Conservation (phyloP, 2,888 invertebrate genomes). For the Tineola bisselliella region DNA sequence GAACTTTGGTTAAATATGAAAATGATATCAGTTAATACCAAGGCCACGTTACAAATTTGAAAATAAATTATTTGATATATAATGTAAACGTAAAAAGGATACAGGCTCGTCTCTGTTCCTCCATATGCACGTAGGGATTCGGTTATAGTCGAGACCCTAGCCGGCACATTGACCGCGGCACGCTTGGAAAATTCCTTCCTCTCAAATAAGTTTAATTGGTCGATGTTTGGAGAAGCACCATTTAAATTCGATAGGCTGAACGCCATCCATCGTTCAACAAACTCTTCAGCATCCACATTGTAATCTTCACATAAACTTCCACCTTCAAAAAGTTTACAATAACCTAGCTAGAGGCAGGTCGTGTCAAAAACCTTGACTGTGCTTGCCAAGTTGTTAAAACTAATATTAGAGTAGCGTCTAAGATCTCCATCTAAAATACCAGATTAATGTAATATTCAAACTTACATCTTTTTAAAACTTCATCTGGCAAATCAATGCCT, state of each 20-base stretch:
- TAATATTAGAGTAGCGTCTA: not conserved
- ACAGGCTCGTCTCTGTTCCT: slow-evolving; percentile 39
- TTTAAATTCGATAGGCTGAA: slow-evolving; percentile 73
- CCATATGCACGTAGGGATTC: slow-evolving; percentile 43
- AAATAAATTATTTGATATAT: not conserved
- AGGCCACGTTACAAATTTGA: not conserved
- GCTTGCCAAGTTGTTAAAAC: not conserved
- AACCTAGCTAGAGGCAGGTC: not conserved
- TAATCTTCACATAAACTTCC: slow-evolving; percentile 73
- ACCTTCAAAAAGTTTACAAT: slow-evolving; percentile 43
- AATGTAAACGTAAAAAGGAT: slow-evolving; percentile 44
- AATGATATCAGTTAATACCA: slow-evolving; percentile 21
- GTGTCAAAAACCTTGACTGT: slow-evolving; percentile 52
- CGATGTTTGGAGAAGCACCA: slow-evolving; percentile 69
- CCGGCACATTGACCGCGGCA: slow-evolving; percentile 21
- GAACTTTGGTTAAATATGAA: slow-evolving; percentile 13
- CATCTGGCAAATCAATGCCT: slow-evolving; percentile 64
- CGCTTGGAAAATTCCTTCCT: slow-evolving; percentile 72
- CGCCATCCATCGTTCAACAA: slow-evolving; percentile 83
- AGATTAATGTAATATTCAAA: slow-evolving; percentile 20
- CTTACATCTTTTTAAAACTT: slow-evolving; percentile 69
- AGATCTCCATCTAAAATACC: not conserved
- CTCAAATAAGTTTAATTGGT: slow-evolving; percentile 70
- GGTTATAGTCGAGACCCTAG: slow-evolving; percentile 30
- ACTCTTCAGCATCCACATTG: slow-evolving; percentile 72